Conservation (phyloP, 2,797 vertebrate genomes). For the Chromis chromis region DNA sequence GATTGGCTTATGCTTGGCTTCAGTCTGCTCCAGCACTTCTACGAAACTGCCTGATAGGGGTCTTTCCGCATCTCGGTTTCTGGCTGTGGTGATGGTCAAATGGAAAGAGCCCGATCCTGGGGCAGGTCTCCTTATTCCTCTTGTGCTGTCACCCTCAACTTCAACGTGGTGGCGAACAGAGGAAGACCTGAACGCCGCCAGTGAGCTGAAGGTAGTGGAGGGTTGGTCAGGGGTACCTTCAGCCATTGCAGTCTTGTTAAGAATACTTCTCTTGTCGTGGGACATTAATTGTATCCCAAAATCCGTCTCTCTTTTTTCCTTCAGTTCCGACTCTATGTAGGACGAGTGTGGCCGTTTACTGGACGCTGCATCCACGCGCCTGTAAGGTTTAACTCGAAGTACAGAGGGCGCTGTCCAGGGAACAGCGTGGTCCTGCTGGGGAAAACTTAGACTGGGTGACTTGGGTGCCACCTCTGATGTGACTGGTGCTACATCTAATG, state of each 20-base stretch:
- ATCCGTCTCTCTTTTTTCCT: constrained; percentile 41
- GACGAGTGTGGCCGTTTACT: constrained; percentile 58
- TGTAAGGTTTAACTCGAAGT: constrained; percentile 52
- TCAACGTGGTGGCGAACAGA: constrained; percentile 57
- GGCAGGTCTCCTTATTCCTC: constrained; percentile 60
- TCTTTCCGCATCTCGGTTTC: constrained; percentile 74
- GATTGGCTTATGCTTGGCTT: constrained; percentile 35
- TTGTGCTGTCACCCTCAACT: constrained; percentile 53
- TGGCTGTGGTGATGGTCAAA: constrained; percentile 84
- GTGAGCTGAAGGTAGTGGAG: constrained; percentile 19
- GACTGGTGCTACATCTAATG: constrained; percentile 30
- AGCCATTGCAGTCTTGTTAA: constrained; percentile 36
- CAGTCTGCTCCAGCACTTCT: constrained; percentile 69
- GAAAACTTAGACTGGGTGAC: constrained; percentile 12
- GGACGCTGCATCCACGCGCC: constrained; percentile 9
- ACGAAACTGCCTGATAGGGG: constrained; percentile 83
- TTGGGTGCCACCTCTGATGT: constrained; percentile 31
- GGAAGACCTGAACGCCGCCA: constrained; percentile 34
- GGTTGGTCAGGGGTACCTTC: constrained; percentile 28
- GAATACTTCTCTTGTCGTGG: constrained; percentile 49
- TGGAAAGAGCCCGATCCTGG: constrained; percentile 72
- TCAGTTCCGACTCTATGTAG: constrained; percentile 61
- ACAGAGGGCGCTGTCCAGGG: constrained; percentile 7
- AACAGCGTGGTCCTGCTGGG: constrained; percentile 38
- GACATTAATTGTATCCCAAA: constrained; percentile 35